Evolutionary conservation across 2,888 invertebrate species (phyloP).

Genomic region (Odontomyia ornata): DNA sequence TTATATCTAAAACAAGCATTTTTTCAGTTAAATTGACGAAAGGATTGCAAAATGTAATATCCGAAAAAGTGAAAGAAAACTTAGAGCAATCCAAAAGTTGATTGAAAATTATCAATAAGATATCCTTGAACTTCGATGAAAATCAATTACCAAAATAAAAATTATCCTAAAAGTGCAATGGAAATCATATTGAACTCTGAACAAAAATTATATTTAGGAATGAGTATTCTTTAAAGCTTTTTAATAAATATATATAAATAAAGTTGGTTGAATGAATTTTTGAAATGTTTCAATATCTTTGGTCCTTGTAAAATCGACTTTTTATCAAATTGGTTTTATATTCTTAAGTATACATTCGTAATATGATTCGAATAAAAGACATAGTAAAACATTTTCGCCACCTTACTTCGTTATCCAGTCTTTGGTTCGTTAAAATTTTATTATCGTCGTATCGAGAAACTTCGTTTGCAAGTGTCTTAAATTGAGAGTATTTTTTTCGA

Average conservation of each 20-base stretch:
- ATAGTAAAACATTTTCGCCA: no score
- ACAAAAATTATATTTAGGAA: not conserved
- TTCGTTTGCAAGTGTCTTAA: no score
- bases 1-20: not conserved
- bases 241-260: not conserved
- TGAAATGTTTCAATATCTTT: not conserved
- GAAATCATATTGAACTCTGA: not conserved
- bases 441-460: no score
- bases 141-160: no score
- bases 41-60: not conserved
- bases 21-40: slow-evolving; percentile 14
- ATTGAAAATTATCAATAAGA: not conserved
- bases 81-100: not conserved
- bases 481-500: no score
- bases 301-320: not conserved
- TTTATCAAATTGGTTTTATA: no score
- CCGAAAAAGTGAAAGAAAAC: not conserved
- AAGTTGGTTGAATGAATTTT: not conserved
- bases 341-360: no score
- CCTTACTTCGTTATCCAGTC: no score
- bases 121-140: not conserved
- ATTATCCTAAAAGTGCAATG: not conserved
- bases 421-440: no score
- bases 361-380: no score
- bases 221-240: not conserved